Evolutionary conservation across 2,113 vertebrate species (phyloP).

Genomic region (Ciconia stormi): DNA sequence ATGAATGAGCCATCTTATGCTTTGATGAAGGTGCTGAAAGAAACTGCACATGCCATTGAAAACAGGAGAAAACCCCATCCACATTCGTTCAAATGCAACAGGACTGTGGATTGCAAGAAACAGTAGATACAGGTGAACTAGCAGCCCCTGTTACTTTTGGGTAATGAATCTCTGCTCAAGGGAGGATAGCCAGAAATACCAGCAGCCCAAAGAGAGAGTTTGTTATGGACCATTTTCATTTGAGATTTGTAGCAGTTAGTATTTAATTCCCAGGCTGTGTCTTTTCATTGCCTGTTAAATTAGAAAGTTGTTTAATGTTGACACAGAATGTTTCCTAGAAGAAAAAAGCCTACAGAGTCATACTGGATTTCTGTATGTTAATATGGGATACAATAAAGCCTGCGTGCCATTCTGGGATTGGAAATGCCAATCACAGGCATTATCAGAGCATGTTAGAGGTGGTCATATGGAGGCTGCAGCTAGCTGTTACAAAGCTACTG

Average conservation of each 20-base stretch:
- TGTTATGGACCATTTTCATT: not conserved
- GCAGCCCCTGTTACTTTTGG: not conserved
- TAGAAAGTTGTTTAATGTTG: not conserved
- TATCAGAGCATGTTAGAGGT: not conserved
- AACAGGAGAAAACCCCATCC: not conserved
- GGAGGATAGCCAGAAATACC: not conserved
- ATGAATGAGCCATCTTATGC: not conserved
- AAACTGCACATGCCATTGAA: not conserved
- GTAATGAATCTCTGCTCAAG: not conserved
- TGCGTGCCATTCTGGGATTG: not conserved
- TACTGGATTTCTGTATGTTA: not conserved
- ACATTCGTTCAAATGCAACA: rapidly evolving
- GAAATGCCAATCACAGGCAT: not conserved
- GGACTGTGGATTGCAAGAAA: not conserved
- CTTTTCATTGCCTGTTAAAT: conserved; percentile 45
- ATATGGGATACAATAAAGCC: not conserved
- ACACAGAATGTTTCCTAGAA: not conserved
- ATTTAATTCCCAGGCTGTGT: not conserved
- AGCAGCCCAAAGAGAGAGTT: not conserved
- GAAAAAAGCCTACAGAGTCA: not conserved
- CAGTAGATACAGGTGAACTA: not conserved
- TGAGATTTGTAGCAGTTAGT: not conserved
- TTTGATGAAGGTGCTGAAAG: not conserved
- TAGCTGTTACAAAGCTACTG: not conserved
- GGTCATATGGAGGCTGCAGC: not conserved